Conservation (phyloP, 2,888 invertebrate genomes). For the Neoitamus cyanurus region DNA sequence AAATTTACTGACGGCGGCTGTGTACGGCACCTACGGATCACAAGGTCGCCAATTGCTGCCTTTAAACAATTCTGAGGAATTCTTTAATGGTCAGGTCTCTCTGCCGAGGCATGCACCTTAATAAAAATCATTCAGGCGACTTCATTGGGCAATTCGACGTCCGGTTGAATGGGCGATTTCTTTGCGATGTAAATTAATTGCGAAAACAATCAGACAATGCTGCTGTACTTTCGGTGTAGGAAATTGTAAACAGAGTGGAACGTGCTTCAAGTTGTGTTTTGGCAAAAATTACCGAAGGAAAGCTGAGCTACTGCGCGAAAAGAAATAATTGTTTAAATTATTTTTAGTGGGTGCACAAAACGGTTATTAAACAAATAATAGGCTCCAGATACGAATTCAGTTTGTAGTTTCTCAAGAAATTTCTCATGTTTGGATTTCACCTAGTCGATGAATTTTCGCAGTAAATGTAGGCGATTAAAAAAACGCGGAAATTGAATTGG, state of each 20-base stretch:
- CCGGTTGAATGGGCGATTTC: background rate
- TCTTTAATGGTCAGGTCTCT: background rate
- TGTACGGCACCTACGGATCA: background rate
- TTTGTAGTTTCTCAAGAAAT: no score
- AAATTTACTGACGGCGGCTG: background rate
- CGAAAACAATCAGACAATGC: background rate
- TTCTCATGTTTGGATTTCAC: no score
- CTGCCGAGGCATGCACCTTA: background rate
- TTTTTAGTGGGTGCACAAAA: background rate
- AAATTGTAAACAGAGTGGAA: background rate
- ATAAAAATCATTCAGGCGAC: background rate
- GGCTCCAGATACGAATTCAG: no score
- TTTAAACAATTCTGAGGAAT: conserved; percentile 6
- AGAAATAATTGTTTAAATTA: background rate
- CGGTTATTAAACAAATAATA: background rate
- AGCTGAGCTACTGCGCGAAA: background rate
- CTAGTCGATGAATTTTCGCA: no score
- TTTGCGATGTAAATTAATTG: conserved; percentile 5
- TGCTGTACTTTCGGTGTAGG: background rate
- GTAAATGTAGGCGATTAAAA: no score
- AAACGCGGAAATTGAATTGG: no score
- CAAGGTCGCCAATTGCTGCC: background rate
- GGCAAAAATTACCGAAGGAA: background rate
- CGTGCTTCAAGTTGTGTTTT: background rate
- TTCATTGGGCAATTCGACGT: background rate